Base-by-base conservation (phyloP, 2,797 vertebrate genomes). In the Hyperoplus lanceolatus region DNA sequence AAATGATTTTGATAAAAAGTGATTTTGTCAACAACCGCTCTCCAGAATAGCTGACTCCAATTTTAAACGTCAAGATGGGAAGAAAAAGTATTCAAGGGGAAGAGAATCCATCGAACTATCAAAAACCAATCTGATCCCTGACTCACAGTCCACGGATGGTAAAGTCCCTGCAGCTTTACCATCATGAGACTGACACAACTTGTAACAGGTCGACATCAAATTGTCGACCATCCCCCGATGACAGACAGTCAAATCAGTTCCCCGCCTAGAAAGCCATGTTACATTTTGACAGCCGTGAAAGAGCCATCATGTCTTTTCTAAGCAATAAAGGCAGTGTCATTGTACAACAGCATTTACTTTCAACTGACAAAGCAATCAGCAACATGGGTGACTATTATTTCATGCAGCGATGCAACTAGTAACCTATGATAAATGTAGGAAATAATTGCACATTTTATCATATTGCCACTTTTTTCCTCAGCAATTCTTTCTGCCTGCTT, bases 221-320 rank as follows among this genome's bases (percentile, higher is more conserved):
- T 68, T 67, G 72, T 6, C 43, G 48, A 21, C 45, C 6, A 3
- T 15, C 45, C 36, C 59, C 46, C 43, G 70, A 64, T 0, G 13
- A 73, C 75, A 75, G 48, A 48, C 64, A 60, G 63, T 64, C 42
- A 72, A 72, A 36, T 73, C 68, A 86, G 43, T 70, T 59, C 49
- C 69, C 39, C 29, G 29, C 67, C 71, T 59, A 67, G 39, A 68
- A 48, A 77, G 63, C 67, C 16, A 70, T 16, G 48, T 56, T 69
- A 58, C 62, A 61, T n/a, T 58, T 5, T 67, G 60, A 71, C 77
- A 67, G 29, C 15, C 3, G 7, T 61, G 14, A 70, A 4, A 75
- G 66, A 57, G 58, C 41, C 16, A 49, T 51, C 3, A 38, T 39
- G 62, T 65, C 42, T 66, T 14, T 13, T 42, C 4, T 0, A 58